Percentiles rank a stretch among this genome's conserved stretches.
Conservation (phyloP, 2,113 vertebrate species). For the Clinocottus analis region DNA sequence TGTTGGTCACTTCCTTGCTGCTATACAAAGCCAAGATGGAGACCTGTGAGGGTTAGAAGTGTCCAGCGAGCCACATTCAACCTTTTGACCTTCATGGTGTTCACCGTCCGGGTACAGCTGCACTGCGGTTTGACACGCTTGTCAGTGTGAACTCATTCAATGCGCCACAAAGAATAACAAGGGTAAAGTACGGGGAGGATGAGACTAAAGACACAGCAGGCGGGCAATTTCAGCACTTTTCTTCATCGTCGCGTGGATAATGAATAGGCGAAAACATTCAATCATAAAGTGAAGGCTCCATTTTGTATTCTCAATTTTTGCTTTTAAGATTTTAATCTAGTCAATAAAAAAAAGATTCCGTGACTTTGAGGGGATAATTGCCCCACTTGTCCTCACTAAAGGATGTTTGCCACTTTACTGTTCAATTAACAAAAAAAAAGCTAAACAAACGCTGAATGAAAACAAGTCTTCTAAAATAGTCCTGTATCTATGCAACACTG, state of each 20-base stretch:
- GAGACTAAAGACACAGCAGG: background rate
- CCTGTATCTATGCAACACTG: background rate
- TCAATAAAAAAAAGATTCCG: background rate
- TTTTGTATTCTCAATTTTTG: too few species aligned
- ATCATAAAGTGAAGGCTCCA: background rate
- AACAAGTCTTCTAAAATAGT: background rate
- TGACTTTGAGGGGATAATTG: conserved; percentile 16
- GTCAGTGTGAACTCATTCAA: background rate
- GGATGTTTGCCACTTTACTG: background rate
- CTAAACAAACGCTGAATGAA: background rate
- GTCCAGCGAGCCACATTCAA: too few species aligned
- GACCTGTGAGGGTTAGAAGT: background rate
- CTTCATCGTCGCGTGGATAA: background rate
- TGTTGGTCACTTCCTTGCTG: background rate
- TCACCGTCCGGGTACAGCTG: background rate
- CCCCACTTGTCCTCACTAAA: conserved; percentile 4
- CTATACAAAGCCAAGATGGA: background rate
- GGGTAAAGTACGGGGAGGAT: background rate
- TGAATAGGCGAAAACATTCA: background rate
- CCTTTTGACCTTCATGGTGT: background rate
- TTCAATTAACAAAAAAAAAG: background rate
- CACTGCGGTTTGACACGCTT: background rate
- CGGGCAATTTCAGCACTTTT: background rate
- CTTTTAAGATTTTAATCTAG: background rate
- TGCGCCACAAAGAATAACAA: background rate